Evolutionary conservation across 2,888 invertebrate genomes (phyloP).

Genomic region (Morpho deidamia): DNA sequence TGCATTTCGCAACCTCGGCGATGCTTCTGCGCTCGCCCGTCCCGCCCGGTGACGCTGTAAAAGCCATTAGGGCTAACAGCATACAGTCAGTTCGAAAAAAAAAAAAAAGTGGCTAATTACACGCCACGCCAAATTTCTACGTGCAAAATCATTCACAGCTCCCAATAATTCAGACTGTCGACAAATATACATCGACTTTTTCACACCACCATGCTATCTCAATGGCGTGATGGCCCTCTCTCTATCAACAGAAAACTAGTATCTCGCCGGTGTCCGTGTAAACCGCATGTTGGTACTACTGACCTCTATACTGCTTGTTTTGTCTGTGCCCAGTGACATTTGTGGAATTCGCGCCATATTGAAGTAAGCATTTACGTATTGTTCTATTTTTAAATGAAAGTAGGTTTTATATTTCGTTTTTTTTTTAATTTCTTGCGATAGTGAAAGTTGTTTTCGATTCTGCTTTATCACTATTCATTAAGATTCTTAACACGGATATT

Average conservation of each 20-base stretch:
- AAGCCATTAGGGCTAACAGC: too few species aligned
- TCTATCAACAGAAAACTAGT: slow-evolving; percentile 20
- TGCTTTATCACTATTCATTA: too few species aligned
- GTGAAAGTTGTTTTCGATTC: slow-evolving; percentile 11
- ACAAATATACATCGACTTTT: slow-evolving; percentile 20
- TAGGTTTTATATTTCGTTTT: not conserved
- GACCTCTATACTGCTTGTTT: slow-evolving; percentile 15
- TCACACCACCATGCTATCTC: slow-evolving; percentile 18
- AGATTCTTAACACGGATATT: not conserved
- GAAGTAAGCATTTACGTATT: slow-evolving; percentile 18
- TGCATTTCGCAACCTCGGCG: too few species aligned
- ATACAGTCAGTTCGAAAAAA: too few species aligned
- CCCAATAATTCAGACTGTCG: slow-evolving; percentile 27
- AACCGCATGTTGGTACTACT: slow-evolving; percentile 20
- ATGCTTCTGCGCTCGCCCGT: too few species aligned
- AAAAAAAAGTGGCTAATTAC: too few species aligned
- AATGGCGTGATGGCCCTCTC: slow-evolving; percentile 32
- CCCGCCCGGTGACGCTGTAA: too few species aligned
- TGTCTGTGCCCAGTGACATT: slow-evolving; percentile 12
- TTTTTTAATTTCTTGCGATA: not conserved
- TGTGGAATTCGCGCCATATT: slow-evolving; percentile 21
- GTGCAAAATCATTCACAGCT: too few species aligned
- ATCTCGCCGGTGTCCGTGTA: slow-evolving; percentile 18
- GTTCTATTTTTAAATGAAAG: slow-evolving; percentile 15
- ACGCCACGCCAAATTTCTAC: too few species aligned